These are phyloP conservation scores for Eristalinus aeneus DNA, from an alignment of 2,888 invertebrate genomes.

Conservation along the genomic window DNA sequence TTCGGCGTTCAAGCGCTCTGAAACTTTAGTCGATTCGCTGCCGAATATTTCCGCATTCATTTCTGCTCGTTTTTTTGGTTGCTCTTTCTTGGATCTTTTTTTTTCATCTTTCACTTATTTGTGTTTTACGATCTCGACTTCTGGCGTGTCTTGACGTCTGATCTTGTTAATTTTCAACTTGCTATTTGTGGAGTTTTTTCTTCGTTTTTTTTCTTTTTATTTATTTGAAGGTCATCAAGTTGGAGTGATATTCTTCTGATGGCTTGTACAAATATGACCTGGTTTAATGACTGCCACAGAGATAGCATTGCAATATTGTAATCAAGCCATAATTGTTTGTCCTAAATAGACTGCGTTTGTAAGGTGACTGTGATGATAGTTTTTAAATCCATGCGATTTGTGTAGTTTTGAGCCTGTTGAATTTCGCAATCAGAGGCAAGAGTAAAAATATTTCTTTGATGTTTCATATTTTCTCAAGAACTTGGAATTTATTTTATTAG, in stretches of 20 bases:
- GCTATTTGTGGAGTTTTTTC: neutral
- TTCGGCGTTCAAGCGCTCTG: neutral
- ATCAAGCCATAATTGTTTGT: neutral
- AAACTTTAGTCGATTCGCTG: neutral
- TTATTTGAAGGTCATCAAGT: neutral
- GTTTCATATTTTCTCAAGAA: neutral
- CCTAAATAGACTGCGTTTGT: neutral
- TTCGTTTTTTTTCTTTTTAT: neutral
- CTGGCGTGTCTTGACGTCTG: neutral
- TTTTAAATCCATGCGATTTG: neutral
- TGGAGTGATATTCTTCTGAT: neutral
- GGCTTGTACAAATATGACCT: neutral
- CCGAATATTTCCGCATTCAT: neutral
- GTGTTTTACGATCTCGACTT: neutral
- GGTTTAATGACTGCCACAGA: neutral
- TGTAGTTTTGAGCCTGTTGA: neutral
- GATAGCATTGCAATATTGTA: neutral
- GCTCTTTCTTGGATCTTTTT: neutral
- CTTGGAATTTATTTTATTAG: no score
- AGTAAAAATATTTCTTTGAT: neutral
- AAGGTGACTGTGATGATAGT: no score
- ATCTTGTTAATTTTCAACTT: neutral
- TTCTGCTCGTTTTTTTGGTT: neutral
- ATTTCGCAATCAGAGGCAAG: neutral
- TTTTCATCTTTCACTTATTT: neutral